A percentile compares a stretch with the other conserved stretches of the same genome.
phyloP scores from a whole-genome alignment of 2,113 vertebrate species.

The Cynoglossus semilaevis region DNA sequence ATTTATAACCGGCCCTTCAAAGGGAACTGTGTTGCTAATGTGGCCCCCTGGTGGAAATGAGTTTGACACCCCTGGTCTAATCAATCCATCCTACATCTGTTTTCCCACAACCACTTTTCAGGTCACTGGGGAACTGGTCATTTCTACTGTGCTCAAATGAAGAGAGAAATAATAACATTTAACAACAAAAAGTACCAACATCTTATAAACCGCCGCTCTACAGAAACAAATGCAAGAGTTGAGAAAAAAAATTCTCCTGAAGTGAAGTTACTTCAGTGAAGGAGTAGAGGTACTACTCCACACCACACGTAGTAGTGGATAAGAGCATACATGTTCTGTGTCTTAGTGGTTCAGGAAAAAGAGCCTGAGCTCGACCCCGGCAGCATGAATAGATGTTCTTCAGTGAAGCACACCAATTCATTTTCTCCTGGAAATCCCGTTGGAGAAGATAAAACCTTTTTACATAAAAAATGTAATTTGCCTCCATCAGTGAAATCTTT shows the following conservation, averaged over 20 bases:
- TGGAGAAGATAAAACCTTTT: conserved; percentile 33
- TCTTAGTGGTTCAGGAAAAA: not conserved
- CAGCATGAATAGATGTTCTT: conserved; percentile 7
- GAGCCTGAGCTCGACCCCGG: conserved; percentile 1
- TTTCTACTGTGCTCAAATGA: no score
- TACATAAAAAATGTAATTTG: conserved; percentile 46
- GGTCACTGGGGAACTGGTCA: no score
- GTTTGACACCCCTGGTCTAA: no score
- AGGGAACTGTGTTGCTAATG: no score
- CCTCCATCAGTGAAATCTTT: conserved; percentile 42
- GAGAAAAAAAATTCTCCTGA: not conserved
- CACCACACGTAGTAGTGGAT: not conserved
- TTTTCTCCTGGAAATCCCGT: conserved; percentile 7
- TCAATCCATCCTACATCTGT: no score
- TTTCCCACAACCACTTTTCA: no score
- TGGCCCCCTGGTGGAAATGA: no score
- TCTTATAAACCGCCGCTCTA: no score
- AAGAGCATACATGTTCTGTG: conserved; percentile 1
- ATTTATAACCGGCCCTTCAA: no score
- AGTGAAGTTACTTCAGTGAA: not conserved
- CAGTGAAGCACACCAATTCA: conserved; percentile 24
- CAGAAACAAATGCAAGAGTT: not conserved
- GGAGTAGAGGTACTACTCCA: not conserved
- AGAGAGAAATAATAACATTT: no score
- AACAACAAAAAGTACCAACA: no score